These are phyloP conservation scores for Heliconius sara DNA, from an alignment of 2,888 invertebrate species.

Conservation along the genomic window DNA sequence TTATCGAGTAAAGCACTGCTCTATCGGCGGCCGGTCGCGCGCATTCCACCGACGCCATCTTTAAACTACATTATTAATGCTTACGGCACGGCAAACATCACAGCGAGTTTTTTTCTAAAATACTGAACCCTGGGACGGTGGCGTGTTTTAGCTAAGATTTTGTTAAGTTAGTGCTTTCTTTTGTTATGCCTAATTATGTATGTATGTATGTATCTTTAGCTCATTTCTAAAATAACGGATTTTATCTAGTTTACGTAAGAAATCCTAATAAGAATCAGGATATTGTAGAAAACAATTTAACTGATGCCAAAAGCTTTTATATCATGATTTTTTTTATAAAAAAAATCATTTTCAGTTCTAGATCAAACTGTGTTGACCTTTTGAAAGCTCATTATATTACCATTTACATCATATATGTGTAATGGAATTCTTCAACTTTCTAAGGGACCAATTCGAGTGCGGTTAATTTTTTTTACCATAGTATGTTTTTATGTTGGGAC, in stretches of 20 bases:
- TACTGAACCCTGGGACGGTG: neutral
- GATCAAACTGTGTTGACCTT: conserved; percentile 35
- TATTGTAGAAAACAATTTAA: neutral
- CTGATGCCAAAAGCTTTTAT: neutral
- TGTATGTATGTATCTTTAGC: neutral
- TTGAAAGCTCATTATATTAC: conserved; percentile 21
- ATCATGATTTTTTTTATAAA: neutral
- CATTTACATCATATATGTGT: conserved; percentile 17
- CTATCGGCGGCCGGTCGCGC: conserved; percentile 62
- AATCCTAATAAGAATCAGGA: too few relatives aligned
- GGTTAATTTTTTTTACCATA: neutral
- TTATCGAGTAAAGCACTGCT: conserved; percentile 52
- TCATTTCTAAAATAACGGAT: neutral
- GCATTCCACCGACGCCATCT: conserved; percentile 81
- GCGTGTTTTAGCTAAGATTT: conserved; percentile 6
- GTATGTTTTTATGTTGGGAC: conserved; percentile 44
- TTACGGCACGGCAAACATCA: conserved; percentile 69
- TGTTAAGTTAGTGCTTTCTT: neutral
- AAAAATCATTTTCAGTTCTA: neutral
- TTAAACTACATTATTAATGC: conserved; percentile 82
- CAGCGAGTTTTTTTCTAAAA: conserved; percentile 62
- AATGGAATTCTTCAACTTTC: conserved; percentile 19
- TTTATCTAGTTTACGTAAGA: neutral
- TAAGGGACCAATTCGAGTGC: conserved; percentile 15
- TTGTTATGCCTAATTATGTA: neutral